Evolutionary conservation across 2,888 invertebrate genomes (phyloP).

Genomic region (Dusona sp.): DNA sequence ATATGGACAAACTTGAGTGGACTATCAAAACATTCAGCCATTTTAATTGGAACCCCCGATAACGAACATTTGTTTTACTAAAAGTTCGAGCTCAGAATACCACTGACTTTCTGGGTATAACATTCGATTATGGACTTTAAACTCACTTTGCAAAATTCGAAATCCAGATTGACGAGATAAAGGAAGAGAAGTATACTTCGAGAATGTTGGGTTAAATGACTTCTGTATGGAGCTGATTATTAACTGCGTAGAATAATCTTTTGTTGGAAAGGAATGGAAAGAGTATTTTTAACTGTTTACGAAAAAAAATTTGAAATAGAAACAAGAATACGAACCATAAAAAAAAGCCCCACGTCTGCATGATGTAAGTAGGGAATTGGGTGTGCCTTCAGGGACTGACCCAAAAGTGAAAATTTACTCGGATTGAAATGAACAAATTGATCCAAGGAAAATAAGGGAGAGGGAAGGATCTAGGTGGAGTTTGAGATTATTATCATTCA

Average conservation of each 20-base stretch:
- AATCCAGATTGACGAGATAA: background rate
- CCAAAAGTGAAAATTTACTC: constrained; percentile 11
- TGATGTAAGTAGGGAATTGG: constrained; percentile 3
- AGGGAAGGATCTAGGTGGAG: constrained; percentile 5
- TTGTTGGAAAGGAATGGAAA: background rate
- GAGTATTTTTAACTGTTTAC: background rate
- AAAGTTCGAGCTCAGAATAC: background rate
- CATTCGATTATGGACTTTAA: background rate
- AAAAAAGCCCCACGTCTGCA: background rate
- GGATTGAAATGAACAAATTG: constrained; percentile 10
- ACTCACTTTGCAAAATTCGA: background rate
- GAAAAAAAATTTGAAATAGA: background rate
- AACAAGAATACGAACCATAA: background rate
- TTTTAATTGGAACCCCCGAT: background rate
- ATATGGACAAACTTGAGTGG: background rate
- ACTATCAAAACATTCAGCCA: background rate
- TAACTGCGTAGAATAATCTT: background rate
- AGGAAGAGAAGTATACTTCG: background rate
- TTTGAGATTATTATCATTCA: constrained; percentile 82
- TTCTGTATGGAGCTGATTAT: background rate
- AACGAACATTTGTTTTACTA: constrained; percentile 1
- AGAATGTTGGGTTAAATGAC: background rate
- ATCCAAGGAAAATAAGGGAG: background rate
- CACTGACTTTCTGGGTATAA: background rate
- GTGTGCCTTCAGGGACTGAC: background rate